Evolutionary conservation across 53 echinoderm and acorn worm species (phyloP).

Genomic region (Stichopus horrens): DNA sequence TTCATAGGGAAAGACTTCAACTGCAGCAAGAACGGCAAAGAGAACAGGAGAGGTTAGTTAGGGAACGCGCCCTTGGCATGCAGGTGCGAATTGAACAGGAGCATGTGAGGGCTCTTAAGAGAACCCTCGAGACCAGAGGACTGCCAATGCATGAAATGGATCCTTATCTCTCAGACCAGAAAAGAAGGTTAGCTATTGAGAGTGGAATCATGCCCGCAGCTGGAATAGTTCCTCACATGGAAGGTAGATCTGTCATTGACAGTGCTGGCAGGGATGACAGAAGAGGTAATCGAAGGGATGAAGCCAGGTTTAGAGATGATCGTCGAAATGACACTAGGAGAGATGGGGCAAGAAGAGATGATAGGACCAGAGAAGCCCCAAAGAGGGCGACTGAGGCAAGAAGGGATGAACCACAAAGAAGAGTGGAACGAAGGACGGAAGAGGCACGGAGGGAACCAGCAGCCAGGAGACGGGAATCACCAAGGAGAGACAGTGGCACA

Average conservation of each 20-base stretch:
- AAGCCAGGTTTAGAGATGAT: constrained; percentile 54
- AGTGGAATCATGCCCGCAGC: constrained; percentile 46
- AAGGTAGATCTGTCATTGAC: constrained; percentile 45
- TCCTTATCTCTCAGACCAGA: constrained; percentile 78
- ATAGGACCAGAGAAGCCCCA: constrained; percentile 51
- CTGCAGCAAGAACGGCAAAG: constrained; percentile 86
- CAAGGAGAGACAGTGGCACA: constrained; percentile 52
- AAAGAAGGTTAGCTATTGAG: constrained; percentile 63
- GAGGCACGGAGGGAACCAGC: constrained; percentile 54
- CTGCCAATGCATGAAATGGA: constrained; percentile 76
- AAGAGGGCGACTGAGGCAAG: constrained; percentile 47
- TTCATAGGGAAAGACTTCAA: constrained; percentile 83
- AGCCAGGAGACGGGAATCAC: constrained; percentile 57
- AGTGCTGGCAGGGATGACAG: constrained; percentile 43
- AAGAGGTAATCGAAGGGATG: constrained; percentile 62
- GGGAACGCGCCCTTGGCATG: constrained; percentile 85
- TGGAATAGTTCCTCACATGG: constrained; percentile 43
- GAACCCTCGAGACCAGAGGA: constrained; percentile 79
- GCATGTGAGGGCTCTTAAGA: constrained; percentile 77
- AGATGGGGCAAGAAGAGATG: constrained; percentile 55
- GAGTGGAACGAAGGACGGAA: constrained; percentile 57
- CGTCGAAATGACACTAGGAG: constrained; percentile 49
- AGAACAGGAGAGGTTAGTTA: constrained; percentile 82
- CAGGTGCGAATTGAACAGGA: constrained; percentile 93
- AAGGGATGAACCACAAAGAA: constrained; percentile 51